phyloP scores from a whole-genome alignment of 2,797 vertebrate species.

The Babyrousa celebensis region DNA sequence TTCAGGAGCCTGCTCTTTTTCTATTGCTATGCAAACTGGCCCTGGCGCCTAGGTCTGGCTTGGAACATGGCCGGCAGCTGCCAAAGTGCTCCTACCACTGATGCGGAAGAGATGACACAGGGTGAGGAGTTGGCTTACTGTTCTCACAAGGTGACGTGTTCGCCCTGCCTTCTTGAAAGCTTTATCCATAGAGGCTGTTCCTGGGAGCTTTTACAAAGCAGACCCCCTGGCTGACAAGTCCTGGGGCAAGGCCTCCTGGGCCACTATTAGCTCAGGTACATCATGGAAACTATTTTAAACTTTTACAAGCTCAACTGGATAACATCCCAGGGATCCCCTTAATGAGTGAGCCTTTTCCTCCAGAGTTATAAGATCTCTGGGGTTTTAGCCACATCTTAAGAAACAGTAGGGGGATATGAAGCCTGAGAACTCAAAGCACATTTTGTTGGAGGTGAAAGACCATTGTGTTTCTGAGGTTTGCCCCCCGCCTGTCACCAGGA shows the following conservation, averaged over 20 bases:
- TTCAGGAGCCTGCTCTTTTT: background rate
- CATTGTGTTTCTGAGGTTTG: background rate
- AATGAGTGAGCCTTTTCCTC: constrained; percentile 7
- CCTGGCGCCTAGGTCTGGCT: background rate
- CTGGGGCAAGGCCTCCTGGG: background rate
- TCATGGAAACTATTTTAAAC: background rate
- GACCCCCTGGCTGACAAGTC: background rate
- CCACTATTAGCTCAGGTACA: background rate
- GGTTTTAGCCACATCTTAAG: background rate
- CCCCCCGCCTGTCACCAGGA: background rate
- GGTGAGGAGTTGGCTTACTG: background rate
- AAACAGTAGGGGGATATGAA: background rate
- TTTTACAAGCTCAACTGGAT: constrained; percentile 30
- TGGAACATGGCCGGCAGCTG: background rate
- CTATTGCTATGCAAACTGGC: background rate
- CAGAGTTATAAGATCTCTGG: background rate
- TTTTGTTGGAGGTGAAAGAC: constrained; percentile 29
- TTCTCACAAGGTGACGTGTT: background rate
- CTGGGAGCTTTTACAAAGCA: background rate
- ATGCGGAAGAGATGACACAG: background rate
- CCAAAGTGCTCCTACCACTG: background rate
- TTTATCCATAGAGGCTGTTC: background rate
- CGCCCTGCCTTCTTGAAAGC: background rate
- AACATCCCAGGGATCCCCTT: background rate
- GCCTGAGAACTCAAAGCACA: background rate